These are phyloP conservation scores for Zoanthus sansibaricus DNA, from an alignment of 92 coral and sea anemone genomes.

Conservation along the genomic window DNA sequence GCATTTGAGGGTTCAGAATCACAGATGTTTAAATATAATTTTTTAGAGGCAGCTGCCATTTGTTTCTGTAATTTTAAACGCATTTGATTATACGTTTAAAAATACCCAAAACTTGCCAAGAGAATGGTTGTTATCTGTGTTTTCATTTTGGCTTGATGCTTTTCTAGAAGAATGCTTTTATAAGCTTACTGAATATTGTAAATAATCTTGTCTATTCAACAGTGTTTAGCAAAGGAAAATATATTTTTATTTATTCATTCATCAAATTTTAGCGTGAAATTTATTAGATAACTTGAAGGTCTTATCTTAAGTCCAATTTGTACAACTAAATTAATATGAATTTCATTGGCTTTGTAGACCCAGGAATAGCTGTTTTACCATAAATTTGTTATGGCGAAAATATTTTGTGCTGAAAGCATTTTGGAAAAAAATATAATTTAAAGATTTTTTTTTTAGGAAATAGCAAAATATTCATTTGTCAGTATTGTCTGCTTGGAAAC, in stretches of 20 bases:
- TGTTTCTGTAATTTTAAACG: not conserved
- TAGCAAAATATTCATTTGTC: not conserved
- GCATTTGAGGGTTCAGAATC: not conserved
- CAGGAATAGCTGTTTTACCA: not conserved
- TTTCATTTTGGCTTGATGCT: not conserved
- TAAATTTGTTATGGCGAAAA: not conserved
- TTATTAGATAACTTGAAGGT: not conserved
- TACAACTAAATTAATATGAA: not conserved
- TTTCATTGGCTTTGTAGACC: not conserved
- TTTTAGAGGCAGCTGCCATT: slow-evolving; percentile 14
- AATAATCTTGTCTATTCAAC: not conserved
- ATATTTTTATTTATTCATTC: not conserved
- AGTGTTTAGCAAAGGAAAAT: not conserved
- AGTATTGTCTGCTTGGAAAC: not conserved
- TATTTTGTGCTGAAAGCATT: not conserved
- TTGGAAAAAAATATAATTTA: not conserved
- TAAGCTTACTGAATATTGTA: not conserved
- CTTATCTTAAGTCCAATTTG: slow-evolving; percentile 14
- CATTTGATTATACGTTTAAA: slow-evolving; percentile 17
- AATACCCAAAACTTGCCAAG: slow-evolving; percentile 1
- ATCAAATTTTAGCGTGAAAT: not conserved
- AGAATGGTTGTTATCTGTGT: not conserved
- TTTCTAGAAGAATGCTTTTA: not conserved
- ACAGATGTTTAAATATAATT: not conserved
- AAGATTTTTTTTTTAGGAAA: not conserved